Evolutionary conservation across 1,140 invertebrate genomes (phyloP), one percentile per base, ranked within the genome.

Genomic region (Copidosoma floridanum): DNA sequence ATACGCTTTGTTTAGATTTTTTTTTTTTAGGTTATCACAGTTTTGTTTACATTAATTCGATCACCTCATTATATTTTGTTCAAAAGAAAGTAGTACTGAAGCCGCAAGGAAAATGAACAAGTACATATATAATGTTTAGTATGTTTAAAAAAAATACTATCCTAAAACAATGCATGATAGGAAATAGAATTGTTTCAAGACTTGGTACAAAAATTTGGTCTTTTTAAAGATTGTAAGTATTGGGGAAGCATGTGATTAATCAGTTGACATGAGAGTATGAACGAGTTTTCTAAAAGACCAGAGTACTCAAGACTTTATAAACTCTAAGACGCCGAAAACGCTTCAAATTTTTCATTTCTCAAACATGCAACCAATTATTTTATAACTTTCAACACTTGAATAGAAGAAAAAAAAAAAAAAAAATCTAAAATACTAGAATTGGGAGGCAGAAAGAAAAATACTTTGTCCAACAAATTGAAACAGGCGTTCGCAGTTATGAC

Each of bases 331-430:
- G 48, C 37, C 40, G 48, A 37, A 21, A 52, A 23, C 27, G 40
- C 57, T 52, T 52, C 24, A 51, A 52, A 52, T 16, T 58, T 26
- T 51, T 58, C 50, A 58, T 14, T n/a, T n/a, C 38, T 43, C 40
- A 32, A 58, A 43, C 38, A 51, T 51, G 56, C 56, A 51, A 58
- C 24, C 29, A 37, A 43, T 58, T 51, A 43, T 37, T 43, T 58
- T 58, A 27, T 23, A n/a, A n/a, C n/a, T n/a, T n/a, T n/a, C n/a
- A n/a, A n/a, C 57, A 44, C 48, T 52, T n/a, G n/a, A n/a, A 52
- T 26, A 52, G 52, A 59, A 52, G 40, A 44, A 59, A 52, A 27
- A 52, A 59, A 52, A 59, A 56, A 57, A 51, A 51, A 50, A 12
- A 52, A 21, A n/a, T n/a, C n/a, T n/a, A n/a, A n/a, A n/a, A n/a